Base-by-base conservation (phyloP, 2,888 invertebrate species). In the Cremastinae sp. region DNA sequence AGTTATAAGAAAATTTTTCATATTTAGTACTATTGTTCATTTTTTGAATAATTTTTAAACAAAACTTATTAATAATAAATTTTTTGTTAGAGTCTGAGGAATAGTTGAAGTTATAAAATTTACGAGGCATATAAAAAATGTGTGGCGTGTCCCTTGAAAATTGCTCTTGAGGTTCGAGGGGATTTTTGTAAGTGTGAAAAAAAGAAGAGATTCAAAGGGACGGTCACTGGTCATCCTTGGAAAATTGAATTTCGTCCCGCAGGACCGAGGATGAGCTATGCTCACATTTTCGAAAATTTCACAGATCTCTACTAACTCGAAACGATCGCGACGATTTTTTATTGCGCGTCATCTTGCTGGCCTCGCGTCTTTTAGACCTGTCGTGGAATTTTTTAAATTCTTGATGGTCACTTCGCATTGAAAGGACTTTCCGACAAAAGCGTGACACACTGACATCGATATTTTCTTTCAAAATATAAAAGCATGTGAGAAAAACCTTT, bases 241-340 rank as follows among this genome's bases (percentile, higher is more conserved):
- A 84, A 89, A 89, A 89, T 89, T 89, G 89, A 89, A 89, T 89
- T 86, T 82, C 81, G 86, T 89, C 89, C 88, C 89, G 76, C 75
- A 86, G 88, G 89, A 86, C 83, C 82, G 43, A 51, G 83, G 83
- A 86, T 87, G 85, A 87, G 84, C 85, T 87, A 88, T 84, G 87
- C 86, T 85, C 87, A 88, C 87, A 85, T 83, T 85, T 81, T 5
- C 80, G 83, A 86, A 79, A 79, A 78, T 81, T 82, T 75, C 35
- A 39, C 41, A 16, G 56, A 45, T 62, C 47, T 9, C 45, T 7
- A 51, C 59, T 55, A 28, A 2, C 51, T 14, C 22, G 51, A 10
- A 61, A 47, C 61, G 47, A 28, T 65, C 45, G 68, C 69, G 59
- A 59, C 59, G 18, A 41, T 64, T 14, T 73, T 76, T 77, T 73